Conservation (phyloP, 1,140 invertebrate genomes). For the Aethina tumida region DNA sequence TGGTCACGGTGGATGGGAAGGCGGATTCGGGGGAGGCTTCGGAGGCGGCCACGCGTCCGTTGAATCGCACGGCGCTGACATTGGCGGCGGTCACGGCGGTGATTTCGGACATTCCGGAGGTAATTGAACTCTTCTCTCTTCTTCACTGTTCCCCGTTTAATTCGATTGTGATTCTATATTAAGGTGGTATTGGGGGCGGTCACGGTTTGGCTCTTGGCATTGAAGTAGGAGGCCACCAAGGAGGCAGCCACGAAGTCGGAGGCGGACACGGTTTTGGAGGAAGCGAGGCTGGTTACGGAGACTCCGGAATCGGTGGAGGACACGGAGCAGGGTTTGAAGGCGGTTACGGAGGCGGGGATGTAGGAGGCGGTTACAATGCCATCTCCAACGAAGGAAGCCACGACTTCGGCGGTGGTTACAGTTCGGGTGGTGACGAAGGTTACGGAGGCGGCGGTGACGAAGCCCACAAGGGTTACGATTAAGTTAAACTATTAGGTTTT, state of each 20-base stretch:
- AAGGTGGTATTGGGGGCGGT: too few relatives aligned
- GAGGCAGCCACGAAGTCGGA: constrained; percentile 13
- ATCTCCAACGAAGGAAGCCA: constrained; percentile 18
- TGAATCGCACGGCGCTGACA: constrained; percentile 20
- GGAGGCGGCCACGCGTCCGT: constrained; percentile 24
- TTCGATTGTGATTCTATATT: too few relatives aligned
- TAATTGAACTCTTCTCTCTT: too few relatives aligned
- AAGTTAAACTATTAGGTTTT: too few relatives aligned
- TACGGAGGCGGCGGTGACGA: constrained; percentile 23
- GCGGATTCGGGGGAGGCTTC: constrained; percentile 24
- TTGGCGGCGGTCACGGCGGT: constrained; percentile 16
- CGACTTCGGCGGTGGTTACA: constrained; percentile 19
- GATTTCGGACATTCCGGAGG: constrained; percentile 10
- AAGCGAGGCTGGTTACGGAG: constrained; percentile 11
- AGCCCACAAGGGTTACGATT: constrained; percentile 28
- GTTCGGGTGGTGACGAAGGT: constrained; percentile 14
- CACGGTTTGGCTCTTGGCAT: constrained; percentile 3
- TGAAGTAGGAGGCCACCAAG: constrained; percentile 7
- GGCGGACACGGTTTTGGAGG: constrained; percentile 12
- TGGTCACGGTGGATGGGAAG: constrained; percentile 18
- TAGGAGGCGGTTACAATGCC: constrained; percentile 18
- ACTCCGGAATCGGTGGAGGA: constrained; percentile 10
- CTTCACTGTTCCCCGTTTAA: too few relatives aligned
- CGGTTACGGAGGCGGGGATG: constrained; percentile 11
- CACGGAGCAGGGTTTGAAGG: constrained; percentile 12